phyloP scores from a whole-genome alignment of 2,888 invertebrate species.

The Philonicus albiceps region DNA sequence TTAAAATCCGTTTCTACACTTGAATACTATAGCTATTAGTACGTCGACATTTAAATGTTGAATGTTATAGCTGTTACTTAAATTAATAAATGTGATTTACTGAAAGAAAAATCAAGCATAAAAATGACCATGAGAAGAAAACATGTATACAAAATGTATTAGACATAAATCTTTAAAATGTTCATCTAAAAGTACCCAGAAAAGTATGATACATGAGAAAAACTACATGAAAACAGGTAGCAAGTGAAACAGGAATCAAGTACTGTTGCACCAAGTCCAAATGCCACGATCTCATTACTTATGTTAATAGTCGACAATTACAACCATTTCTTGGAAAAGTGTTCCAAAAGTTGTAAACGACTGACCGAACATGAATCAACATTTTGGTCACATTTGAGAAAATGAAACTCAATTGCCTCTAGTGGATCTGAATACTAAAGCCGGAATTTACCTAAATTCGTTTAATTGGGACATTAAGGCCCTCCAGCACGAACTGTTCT shows the following conservation, averaged over 20 bases:
- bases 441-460: constrained; percentile 26
- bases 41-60: too few relatives aligned
- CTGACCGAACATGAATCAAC: not conserved
- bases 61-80: too few relatives aligned
- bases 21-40: too few relatives aligned
- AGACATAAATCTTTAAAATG: not conserved
- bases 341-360: not conserved
- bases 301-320: constrained; percentile 31
- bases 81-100: too few relatives aligned
- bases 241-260: not conserved
- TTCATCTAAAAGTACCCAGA: not conserved
- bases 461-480: constrained; percentile 19
- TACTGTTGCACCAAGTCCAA: not conserved
- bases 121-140: not conserved
- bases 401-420: constrained; percentile 12
- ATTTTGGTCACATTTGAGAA: constrained; percentile 20
- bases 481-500: constrained; percentile 23
- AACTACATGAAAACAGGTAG: not conserved
- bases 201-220: not conserved
- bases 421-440: constrained; percentile 1
- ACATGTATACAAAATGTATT: not conserved
- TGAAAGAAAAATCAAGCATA: not conserved
- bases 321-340: constrained; percentile 28
- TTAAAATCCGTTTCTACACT: too few relatives aligned
- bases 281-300: constrained; percentile 31